These are phyloP conservation scores for Gavia stellata DNA, from an alignment of 2,113 vertebrate species.

Conservation along the genomic window DNA sequence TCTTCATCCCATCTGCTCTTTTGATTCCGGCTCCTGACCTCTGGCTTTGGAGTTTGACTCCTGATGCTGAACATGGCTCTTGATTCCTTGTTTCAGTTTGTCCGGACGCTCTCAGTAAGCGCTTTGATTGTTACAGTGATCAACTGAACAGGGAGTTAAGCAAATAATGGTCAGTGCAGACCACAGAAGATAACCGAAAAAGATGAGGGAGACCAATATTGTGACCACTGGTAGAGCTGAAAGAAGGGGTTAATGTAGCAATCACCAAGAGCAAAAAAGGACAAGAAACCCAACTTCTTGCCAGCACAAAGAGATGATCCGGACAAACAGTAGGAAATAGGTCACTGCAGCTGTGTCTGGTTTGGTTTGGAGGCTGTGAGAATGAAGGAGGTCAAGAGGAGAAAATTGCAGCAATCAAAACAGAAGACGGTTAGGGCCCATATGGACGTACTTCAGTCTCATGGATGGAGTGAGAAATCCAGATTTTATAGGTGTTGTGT, in stretches of 20 bases:
- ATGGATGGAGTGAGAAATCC: neutral
- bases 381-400: neutral
- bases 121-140: neutral
- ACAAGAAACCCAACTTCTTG: neutral
- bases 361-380: neutral
- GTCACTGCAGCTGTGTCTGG: neutral
- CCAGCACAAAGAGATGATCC: neutral
- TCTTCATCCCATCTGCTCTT: neutral
- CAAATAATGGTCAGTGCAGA: neutral
- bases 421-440: neutral
- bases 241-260: neutral
- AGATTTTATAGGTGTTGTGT: neutral
- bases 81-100: neutral
- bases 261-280: neutral
- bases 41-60: neutral
- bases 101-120: fast-evolving
- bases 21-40: neutral
- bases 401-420: neutral
- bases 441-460: fast-evolving
- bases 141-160: neutral
- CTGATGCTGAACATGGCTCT: neutral
- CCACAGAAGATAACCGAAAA: neutral
- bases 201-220: neutral
- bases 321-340: neutral
- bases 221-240: neutral